Evolutionary conservation across 2,888 invertebrate genomes (phyloP).

Genomic region (Tachina lurida): DNA sequence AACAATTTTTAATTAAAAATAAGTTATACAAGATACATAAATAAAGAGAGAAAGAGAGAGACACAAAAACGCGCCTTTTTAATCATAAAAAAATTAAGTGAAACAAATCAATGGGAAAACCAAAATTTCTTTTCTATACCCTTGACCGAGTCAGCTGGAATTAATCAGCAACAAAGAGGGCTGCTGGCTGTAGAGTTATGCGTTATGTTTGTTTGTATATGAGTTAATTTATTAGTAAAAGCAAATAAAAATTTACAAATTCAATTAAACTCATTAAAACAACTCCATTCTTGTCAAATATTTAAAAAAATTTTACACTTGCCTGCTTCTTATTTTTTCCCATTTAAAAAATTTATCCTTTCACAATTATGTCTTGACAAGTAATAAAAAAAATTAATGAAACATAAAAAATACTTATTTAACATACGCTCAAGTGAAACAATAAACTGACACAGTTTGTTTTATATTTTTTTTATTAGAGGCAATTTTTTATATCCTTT

Average conservation of each 20-base stretch:
- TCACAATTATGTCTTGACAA: background rate
- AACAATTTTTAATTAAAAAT: background rate
- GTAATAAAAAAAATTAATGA: background rate
- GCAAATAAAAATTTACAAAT: too few species aligned
- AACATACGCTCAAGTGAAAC: background rate
- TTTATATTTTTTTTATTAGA: background rate
- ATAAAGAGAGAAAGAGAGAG: too few species aligned
- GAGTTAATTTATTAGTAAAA: too few species aligned
- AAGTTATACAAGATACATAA: background rate
- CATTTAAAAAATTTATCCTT: background rate
- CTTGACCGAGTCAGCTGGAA: background rate
- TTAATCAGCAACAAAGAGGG: background rate
- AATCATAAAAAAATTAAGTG: background rate
- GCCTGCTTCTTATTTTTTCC: background rate
- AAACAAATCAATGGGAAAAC: background rate
- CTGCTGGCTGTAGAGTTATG: too few species aligned
- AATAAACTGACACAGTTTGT: slow-evolving; percentile 19
- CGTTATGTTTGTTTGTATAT: too few species aligned
- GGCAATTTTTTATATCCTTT: background rate
- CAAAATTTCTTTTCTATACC: background rate
- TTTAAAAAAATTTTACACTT: background rate
- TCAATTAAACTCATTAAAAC: too few species aligned
- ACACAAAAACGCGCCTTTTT: background rate
- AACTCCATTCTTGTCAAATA: too few species aligned
- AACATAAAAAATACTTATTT: background rate